Percentiles rank a stretch among this genome's conserved stretches.
Evolutionary conservation across 2,888 invertebrate genomes (phyloP).

Genomic region (Idaea biselata): DNA sequence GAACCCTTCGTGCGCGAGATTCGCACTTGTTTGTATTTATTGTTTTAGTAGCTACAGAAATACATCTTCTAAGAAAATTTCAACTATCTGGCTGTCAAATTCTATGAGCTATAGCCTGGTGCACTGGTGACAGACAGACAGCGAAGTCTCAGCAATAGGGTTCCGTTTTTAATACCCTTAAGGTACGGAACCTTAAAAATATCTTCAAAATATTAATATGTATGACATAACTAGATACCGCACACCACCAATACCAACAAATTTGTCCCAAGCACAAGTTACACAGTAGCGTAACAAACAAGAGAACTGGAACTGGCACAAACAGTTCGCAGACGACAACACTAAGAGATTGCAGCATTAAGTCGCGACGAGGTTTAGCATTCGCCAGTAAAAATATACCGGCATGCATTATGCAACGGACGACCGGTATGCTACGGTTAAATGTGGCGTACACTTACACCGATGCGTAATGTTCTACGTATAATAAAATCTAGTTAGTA

Average conservation of each 20-base stretch:
- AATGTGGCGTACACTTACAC: constrained; percentile 18
- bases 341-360: background rate
- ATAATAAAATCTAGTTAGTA: too few species aligned
- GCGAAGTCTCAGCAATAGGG: too few species aligned
- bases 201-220: background rate
- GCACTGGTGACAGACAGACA: too few species aligned
- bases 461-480: constrained; percentile 5
- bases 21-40: too few species aligned
- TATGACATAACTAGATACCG: background rate
- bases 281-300: background rate
- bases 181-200: too few species aligned
- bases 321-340: background rate
- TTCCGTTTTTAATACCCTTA: too few species aligned
- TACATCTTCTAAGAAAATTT: too few species aligned
- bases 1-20: too few species aligned
- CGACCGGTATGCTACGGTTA: constrained; percentile 13
- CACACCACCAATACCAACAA: background rate
- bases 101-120: too few species aligned
- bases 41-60: too few species aligned
- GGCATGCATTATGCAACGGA: constrained; percentile 44
- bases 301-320: background rate
- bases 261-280: background rate
- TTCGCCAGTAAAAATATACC: constrained; percentile 44
- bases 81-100: too few species aligned
- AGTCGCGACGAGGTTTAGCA: constrained; percentile 4